These are phyloP conservation scores for Hystrix cristata DNA, from an alignment of 2,113 vertebrate genomes.

Conservation along the genomic window DNA sequence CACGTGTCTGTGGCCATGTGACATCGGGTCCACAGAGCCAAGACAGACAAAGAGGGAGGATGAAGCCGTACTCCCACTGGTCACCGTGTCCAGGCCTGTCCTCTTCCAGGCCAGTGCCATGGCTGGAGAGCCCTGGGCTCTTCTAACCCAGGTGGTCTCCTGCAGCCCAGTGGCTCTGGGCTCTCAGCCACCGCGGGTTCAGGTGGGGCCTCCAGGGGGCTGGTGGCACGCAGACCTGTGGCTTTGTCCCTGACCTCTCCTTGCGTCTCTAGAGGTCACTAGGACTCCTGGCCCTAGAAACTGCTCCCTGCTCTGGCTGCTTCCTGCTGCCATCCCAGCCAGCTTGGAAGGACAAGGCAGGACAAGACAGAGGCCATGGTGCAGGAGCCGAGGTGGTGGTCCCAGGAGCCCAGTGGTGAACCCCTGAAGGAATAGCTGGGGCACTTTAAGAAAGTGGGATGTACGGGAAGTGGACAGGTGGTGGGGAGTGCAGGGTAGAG, in stretches of 20 bases:
- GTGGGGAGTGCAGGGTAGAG: fast-evolving
- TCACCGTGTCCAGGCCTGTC: neutral
- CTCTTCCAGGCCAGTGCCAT: neutral
- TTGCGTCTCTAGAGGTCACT: too few species aligned
- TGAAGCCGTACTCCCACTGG: neutral
- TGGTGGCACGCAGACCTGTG: neutral
- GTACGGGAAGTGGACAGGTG: neutral
- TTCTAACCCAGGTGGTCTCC: neutral
- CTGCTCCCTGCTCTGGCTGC: neutral
- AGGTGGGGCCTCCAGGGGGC: neutral
- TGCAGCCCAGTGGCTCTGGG: neutral
- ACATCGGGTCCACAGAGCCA: neutral
- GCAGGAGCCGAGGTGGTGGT: fast-evolving
- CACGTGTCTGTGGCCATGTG: neutral
- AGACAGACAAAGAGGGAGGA: neutral
- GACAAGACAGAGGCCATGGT: neutral
- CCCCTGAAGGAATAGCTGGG: neutral
- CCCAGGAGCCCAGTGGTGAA: fast-evolving
- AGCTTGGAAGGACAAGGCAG: neutral
- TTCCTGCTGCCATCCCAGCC: neutral
- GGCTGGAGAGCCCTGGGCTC: neutral
- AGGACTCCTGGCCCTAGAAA: neutral
- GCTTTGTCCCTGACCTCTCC: neutral
- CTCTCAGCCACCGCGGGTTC: neutral
- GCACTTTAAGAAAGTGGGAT: neutral